Evolutionary conservation across 2,113 vertebrate genomes (phyloP).

Genomic region (Oreochromis aureus): DNA sequence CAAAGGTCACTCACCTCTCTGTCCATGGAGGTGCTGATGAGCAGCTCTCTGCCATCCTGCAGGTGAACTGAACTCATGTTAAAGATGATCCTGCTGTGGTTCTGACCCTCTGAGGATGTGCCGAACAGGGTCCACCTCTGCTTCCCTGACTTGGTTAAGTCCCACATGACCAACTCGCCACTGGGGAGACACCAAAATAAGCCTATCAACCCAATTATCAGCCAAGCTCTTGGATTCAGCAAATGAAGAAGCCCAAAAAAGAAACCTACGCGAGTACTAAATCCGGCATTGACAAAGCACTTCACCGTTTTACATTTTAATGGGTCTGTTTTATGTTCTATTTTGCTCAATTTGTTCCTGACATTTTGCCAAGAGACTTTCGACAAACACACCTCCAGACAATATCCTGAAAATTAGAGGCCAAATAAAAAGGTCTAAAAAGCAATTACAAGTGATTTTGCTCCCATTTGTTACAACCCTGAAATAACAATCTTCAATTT

Average conservation of each 20-base stretch:
- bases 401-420: background rate
- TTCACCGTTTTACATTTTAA: background rate
- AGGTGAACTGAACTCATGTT: constrained; percentile 78
- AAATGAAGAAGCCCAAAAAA: background rate
- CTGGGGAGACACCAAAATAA: constrained; percentile 52
- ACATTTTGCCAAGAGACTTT: background rate
- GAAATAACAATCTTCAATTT: background rate
- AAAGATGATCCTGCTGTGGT: constrained; percentile 91
- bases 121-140: constrained; percentile 83
- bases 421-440: background rate
- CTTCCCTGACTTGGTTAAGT: constrained; percentile 80
- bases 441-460: background rate
- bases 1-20: constrained; percentile 74
- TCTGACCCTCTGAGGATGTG: constrained; percentile 82
- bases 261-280: fast-evolving
- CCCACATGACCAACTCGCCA: constrained; percentile 90
- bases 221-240: background rate
- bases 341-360: background rate
- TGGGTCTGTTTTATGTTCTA: background rate
- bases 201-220: background rate
- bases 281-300: background rate
- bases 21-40: constrained; percentile 96
- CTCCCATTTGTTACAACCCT: background rate
- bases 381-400: background rate
- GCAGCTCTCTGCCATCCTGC: constrained; percentile 73